phyloP scores from a whole-genome alignment of 2,113 vertebrate genomes.

The Aleadryas rufinucha region DNA sequence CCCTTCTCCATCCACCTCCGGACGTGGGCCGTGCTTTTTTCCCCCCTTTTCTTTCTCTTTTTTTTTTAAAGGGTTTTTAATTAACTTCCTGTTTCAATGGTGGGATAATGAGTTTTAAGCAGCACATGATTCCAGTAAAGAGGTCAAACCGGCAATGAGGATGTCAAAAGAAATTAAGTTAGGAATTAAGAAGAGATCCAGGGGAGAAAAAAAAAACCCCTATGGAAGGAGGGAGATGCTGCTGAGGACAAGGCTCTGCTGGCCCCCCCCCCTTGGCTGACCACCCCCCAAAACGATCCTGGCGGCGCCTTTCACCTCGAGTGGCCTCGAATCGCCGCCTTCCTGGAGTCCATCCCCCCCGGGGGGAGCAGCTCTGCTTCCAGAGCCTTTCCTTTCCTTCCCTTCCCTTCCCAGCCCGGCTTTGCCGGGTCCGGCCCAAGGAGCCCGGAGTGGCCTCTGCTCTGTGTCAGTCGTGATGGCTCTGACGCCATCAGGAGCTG shows the following conservation, averaged over 20 bases:
- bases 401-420: background rate
- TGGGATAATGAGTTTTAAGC: slow-evolving; percentile 72
- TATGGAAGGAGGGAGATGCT: background rate
- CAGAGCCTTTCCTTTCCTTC: background rate
- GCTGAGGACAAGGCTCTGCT: background rate
- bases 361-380: background rate
- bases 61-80: slow-evolving; percentile 64
- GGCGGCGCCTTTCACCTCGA: background rate
- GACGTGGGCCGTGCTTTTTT: background rate
- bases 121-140: slow-evolving; percentile 62
- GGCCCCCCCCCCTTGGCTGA: background rate
- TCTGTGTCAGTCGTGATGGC: fast-evolving
- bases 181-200: slow-evolving; percentile 50
- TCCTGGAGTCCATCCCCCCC: background rate
- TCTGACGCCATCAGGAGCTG: background rate
- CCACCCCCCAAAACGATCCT: background rate
- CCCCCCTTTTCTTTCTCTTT: background rate
- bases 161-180: slow-evolving; percentile 71
- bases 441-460: background rate
- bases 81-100: slow-evolving; percentile 73
- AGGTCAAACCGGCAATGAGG: slow-evolving; percentile 63
- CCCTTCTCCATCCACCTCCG: background rate
- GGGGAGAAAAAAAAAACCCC: background rate
- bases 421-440: fast-evolving
- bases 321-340: background rate